phyloP scores from a whole-genome alignment of 2,797 vertebrate genomes.

The Corythornis leucogaster region DNA sequence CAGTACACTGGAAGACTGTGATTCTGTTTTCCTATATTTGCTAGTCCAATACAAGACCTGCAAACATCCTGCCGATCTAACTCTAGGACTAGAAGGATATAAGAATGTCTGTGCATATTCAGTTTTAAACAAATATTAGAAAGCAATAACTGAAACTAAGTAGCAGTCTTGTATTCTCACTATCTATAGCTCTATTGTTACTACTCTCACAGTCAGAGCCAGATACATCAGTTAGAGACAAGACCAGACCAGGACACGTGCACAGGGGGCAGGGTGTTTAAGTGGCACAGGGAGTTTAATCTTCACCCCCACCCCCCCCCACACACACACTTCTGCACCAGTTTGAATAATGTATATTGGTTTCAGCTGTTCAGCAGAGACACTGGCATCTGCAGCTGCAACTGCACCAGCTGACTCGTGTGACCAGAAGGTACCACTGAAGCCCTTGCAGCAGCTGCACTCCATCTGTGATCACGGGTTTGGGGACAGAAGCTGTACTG shows the following conservation, averaged over 20 bases:
- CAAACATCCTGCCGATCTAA: neutral
- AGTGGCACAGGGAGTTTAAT: neutral
- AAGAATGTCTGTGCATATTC: neutral
- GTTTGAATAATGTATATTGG: neutral
- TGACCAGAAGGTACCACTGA: slow-evolving; percentile 34
- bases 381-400: slow-evolving; percentile 40
- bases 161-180: neutral
- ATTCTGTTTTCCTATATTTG: neutral
- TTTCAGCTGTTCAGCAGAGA: slow-evolving; percentile 37
- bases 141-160: neutral
- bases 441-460: slow-evolving; percentile 35
- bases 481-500: slow-evolving; percentile 37
- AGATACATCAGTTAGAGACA: neutral
- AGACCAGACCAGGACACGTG: neutral
- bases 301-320: neutral
- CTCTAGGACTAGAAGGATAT: neutral
- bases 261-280: neutral
- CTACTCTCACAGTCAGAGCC: neutral
- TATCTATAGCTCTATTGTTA: neutral
- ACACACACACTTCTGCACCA: neutral
- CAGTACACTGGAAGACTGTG: neutral
- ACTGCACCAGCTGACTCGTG: slow-evolving; percentile 15
- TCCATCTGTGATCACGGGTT: slow-evolving; percentile 23
- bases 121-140: neutral
- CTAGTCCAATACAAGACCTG: neutral